These are phyloP conservation scores for Microtus pennsylvanicus DNA, from an alignment of 2,113 vertebrate species.

Conservation along the genomic window DNA sequence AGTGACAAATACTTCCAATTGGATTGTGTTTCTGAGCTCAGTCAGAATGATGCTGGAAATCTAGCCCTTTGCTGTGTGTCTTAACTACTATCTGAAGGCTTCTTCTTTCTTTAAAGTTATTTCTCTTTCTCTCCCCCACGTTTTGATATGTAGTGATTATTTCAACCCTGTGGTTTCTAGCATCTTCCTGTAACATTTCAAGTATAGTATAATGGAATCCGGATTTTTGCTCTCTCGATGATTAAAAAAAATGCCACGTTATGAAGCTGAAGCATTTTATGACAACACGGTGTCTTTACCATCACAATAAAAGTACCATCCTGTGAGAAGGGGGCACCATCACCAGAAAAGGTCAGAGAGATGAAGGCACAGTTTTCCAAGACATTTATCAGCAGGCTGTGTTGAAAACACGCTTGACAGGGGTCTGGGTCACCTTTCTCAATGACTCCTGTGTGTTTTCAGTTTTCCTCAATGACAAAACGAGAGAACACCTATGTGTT, in stretches of 20 bases:
- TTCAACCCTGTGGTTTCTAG: background rate
- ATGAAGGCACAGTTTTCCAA: background rate
- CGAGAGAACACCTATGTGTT: background rate
- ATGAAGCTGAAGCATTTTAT: constrained; percentile 11
- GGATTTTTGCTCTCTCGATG: background rate
- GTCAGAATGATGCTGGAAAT: background rate
- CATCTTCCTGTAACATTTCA: constrained; percentile 55
- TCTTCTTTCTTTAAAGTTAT: background rate
- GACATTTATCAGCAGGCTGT: constrained; percentile 12
- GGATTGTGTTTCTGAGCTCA: constrained; percentile 40
- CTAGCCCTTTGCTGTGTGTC: constrained; percentile 33
- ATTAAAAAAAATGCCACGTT: background rate
- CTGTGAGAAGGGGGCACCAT: background rate
- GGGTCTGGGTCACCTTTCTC: background rate
- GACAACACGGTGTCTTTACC: constrained; percentile 3
- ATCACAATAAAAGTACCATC: constrained; percentile 55
- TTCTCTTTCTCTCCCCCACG: background rate
- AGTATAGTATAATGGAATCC: background rate
- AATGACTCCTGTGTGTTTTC: background rate
- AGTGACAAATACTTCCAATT: background rate
- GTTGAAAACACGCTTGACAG: background rate
- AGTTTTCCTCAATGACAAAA: background rate
- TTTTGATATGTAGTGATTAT: background rate
- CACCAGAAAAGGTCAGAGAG: background rate
- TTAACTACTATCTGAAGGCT: constrained; percentile 17